Percentiles rank a stretch among this genome's conserved stretches.
phyloP scores from a whole-genome alignment of 2,888 invertebrate genomes.

The Penaeus monodon region DNA sequence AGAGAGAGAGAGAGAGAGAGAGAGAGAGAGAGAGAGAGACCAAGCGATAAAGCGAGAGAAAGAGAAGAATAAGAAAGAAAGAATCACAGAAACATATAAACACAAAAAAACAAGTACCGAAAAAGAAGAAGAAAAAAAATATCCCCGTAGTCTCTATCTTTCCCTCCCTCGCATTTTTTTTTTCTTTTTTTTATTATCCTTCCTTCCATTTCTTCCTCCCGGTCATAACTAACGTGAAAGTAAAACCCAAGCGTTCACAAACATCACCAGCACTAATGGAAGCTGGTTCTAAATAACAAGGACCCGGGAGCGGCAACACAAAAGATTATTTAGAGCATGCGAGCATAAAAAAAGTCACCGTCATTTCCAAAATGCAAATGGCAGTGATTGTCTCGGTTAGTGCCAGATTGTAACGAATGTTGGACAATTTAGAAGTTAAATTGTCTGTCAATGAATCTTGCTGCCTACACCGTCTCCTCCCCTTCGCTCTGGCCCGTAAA shows the following conservation, averaged over 20 bases:
- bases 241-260: too few relatives aligned
- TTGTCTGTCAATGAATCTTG: conserved; percentile 36
- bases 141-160: not conserved
- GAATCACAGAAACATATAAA: not conserved
- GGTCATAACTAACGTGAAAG: too few relatives aligned
- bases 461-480: not conserved
- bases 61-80: conserved; percentile 18
- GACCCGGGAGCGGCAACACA: conserved; percentile 3
- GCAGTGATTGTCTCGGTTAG: conserved; percentile 43
- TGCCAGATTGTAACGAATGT: conserved; percentile 46
- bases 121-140: conserved; percentile 12
- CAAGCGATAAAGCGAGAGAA: too few relatives aligned
- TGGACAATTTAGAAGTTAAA: conserved; percentile 57
- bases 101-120: not conserved
- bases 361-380: conserved; percentile 48
- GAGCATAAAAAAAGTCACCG: conserved; percentile 34
- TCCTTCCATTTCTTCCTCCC: too few relatives aligned
- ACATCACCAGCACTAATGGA: too few relatives aligned
- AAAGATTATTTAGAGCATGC: conserved; percentile 41
- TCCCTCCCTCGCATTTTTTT: too few relatives aligned
- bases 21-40: not conserved
- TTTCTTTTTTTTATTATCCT: too few relatives aligned
- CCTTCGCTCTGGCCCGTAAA: conserved; percentile 1
- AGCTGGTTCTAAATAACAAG: not conserved
- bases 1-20: not conserved